Percentiles rank a stretch among this genome's conserved stretches.
Evolutionary conservation across 1,140 invertebrate species (phyloP).

Genomic region (Micrasema minimum): DNA sequence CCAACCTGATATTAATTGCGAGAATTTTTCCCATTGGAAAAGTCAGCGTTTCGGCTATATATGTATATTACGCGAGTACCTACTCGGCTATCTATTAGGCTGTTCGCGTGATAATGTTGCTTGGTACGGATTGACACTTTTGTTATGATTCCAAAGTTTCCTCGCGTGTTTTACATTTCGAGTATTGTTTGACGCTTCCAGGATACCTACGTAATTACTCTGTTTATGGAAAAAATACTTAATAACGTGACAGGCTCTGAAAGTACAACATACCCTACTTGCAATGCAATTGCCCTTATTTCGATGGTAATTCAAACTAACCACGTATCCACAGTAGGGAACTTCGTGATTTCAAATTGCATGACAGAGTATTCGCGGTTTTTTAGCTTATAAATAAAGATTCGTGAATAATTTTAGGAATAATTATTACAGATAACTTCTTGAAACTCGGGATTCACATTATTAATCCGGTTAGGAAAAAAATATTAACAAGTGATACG

Average conservation of each 20-base stretch:
- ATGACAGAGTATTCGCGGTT: no score
- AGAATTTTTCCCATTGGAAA: slow-evolving; percentile 18
- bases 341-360: slow-evolving; percentile 20
- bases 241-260: slow-evolving; percentile 28
- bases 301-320: slow-evolving; percentile 25
- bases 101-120: slow-evolving; percentile 16
- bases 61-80: neutral
- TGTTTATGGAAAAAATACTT: slow-evolving; percentile 31
- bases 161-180: slow-evolving; percentile 28
- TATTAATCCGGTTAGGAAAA: no score
- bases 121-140: slow-evolving; percentile 37
- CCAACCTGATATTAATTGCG: slow-evolving; percentile 20
- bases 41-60: slow-evolving; percentile 4
- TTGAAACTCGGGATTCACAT: no score
- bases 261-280: slow-evolving; percentile 25
- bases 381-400: no score
- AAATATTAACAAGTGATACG: no score
- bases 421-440: no score
- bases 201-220: slow-evolving; percentile 30
- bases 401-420: neutral
- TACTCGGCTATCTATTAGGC: slow-evolving; percentile 5
- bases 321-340: neutral
- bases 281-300: slow-evolving; percentile 27
- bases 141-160: slow-evolving; percentile 34
- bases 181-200: slow-evolving; percentile 28